phyloP scores from a whole-genome alignment of 2,797 vertebrate genomes.

The Poliocrania exsul region DNA sequence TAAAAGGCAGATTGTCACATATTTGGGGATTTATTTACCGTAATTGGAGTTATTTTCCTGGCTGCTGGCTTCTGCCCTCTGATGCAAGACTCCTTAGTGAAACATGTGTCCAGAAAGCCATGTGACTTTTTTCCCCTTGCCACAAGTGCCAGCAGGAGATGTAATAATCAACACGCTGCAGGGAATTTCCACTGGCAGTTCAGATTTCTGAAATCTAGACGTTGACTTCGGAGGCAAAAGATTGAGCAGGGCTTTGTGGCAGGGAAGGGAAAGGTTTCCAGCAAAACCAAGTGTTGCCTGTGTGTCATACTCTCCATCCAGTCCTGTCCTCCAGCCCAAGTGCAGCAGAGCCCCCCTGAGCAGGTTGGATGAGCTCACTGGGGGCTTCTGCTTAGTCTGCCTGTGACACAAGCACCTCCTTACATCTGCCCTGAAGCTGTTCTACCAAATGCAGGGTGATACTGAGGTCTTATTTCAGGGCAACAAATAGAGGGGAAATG shows the following conservation, averaged over 20 bases:
- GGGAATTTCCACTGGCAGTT: slow-evolving; percentile 77
- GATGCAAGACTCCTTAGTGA: slow-evolving; percentile 62
- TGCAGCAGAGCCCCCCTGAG: slow-evolving; percentile 8
- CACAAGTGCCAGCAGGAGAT: slow-evolving; percentile 78
- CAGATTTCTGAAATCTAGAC: slow-evolving; percentile 77
- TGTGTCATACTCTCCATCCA: slow-evolving; percentile 66
- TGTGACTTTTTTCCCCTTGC: slow-evolving; percentile 70
- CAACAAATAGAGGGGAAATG: slow-evolving; percentile 56
- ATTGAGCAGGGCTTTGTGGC: slow-evolving; percentile 52
- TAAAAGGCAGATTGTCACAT: slow-evolving; percentile 74
- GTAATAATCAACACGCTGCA: slow-evolving; percentile 64
- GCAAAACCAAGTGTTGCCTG: slow-evolving; percentile 24
- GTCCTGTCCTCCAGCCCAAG: slow-evolving; percentile 57
- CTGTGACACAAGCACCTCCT: slow-evolving; percentile 55
- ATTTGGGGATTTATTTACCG: slow-evolving; percentile 77
- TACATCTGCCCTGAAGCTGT: slow-evolving; percentile 44
- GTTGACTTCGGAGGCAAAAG: slow-evolving; percentile 69
- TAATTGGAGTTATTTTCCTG: slow-evolving; percentile 74
- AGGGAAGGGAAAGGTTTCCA: slow-evolving; percentile 58
- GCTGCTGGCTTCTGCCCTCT: slow-evolving; percentile 71
- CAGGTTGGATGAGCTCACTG: background rate
- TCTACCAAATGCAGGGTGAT: slow-evolving; percentile 59
- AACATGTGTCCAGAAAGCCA: slow-evolving; percentile 69
- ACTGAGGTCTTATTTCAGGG: slow-evolving; percentile 65
- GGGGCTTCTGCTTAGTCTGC: slow-evolving; percentile 53